A percentile compares a stretch with the other conserved stretches of the same genome.
Conservation (phyloP, 1,140 invertebrate species). For the Drosophila santomea region DNA sequence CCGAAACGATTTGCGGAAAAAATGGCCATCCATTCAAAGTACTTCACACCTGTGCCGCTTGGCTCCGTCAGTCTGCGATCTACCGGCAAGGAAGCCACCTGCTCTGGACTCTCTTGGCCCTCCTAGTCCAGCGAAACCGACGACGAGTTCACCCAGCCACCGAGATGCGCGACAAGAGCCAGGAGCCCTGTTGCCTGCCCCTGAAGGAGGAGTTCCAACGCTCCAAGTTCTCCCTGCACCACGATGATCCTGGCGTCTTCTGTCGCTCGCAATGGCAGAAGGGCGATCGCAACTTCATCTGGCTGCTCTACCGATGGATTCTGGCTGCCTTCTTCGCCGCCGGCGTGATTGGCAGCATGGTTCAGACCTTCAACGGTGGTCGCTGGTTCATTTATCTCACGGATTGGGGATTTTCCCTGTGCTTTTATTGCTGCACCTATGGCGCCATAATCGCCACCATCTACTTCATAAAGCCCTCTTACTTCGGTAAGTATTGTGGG, state of each 20-base stretch:
- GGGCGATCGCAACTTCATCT: conserved; percentile 51
- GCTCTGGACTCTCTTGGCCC: conserved; percentile 37
- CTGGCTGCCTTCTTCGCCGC: conserved; percentile 63
- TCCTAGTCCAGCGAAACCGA: conserved; percentile 33
- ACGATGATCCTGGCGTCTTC: conserved; percentile 61
- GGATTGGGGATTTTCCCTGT: conserved; percentile 90
- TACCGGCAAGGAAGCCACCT: conserved; percentile 44
- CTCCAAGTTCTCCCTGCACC: conserved; percentile 56
- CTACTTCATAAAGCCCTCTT: conserved; percentile 55
- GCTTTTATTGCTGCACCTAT: conserved; percentile 74
- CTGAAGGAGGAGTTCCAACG: conserved; percentile 83
- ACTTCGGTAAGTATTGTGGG: conserved; percentile 61
- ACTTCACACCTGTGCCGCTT: conserved; percentile 11
- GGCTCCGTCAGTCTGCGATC: conserved; percentile 59
- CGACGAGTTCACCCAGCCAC: conserved; percentile 35
- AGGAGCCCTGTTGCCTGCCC: conserved; percentile 80
- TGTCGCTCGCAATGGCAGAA: conserved; percentile 74
- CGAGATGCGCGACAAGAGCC: conserved; percentile 51
- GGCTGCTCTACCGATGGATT: conserved; percentile 70
- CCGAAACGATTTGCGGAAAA: conserved; percentile 53
- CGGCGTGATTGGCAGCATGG: conserved; percentile 85
- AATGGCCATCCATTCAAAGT: conserved; percentile 42
- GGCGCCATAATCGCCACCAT: conserved; percentile 72
- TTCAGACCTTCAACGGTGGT: conserved; percentile 74
- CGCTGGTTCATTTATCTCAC: conserved; percentile 89